Evolutionary conservation across 1,140 invertebrate genomes (phyloP).

Genomic region (Solenopsis fugax): DNA sequence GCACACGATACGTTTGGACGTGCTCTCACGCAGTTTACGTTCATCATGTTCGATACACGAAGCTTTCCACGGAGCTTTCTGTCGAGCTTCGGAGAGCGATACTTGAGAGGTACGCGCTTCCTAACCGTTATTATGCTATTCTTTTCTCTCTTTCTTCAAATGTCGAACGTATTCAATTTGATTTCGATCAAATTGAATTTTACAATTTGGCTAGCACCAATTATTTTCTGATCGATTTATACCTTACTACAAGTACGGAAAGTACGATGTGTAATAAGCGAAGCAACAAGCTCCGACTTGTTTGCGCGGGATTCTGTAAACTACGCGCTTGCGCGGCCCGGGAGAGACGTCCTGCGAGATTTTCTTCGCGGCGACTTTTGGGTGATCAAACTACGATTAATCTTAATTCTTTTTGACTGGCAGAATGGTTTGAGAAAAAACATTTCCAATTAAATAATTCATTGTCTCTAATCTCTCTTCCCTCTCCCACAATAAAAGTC

Average conservation of each 20-base stretch:
- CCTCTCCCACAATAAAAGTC: neutral
- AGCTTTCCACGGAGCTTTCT: neutral
- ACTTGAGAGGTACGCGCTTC: neutral
- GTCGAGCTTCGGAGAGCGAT: neutral
- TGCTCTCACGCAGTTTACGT: neutral
- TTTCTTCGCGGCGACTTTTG: neutral
- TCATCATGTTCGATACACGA: neutral
- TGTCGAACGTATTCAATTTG: neutral
- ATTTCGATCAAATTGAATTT: neutral
- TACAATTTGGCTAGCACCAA: neutral
- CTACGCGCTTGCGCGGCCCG: conserved; percentile 3
- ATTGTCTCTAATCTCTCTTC: neutral
- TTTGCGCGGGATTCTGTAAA: conserved; percentile 24
- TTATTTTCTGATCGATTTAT: neutral
- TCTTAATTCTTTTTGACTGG: neutral
- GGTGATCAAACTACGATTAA: neutral
- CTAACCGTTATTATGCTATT: neutral
- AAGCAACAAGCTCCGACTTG: neutral
- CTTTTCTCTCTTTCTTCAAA: neutral
- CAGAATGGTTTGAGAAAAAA: neutral
- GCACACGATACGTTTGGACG: neutral
- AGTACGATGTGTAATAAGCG: neutral
- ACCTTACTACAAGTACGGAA: neutral
- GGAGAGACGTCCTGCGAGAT: neutral
- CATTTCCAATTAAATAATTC: neutral